phyloP scores from a whole-genome alignment of 2,888 invertebrate species.

The Rhamnusium bicolor region DNA sequence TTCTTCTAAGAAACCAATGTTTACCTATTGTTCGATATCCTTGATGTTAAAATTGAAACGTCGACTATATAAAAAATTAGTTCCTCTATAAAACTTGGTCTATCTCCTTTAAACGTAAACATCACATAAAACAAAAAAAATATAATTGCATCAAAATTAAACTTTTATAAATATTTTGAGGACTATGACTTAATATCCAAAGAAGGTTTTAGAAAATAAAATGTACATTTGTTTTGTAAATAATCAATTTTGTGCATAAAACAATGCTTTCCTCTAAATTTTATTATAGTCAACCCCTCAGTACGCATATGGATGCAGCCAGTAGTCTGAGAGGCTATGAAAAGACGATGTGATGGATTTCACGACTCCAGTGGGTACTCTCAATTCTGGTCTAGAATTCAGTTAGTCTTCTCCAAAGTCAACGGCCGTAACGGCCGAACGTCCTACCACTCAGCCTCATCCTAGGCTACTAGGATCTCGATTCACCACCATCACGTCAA shows the following conservation, averaged over 20 bases:
- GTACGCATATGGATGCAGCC: background rate
- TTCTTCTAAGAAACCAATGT: no score
- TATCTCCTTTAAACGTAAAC: no score
- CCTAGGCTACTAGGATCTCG: background rate
- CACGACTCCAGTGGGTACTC: constrained; percentile 68
- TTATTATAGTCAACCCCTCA: background rate
- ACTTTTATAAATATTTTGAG: no score
- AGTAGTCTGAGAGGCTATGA: constrained; percentile 61
- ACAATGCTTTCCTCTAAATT: background rate
- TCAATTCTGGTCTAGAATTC: constrained; percentile 68
- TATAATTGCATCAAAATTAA: no score
- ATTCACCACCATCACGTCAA: constrained; percentile 21
- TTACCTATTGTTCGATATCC: no score
- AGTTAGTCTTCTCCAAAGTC: constrained; percentile 60
- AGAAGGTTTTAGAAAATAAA: no score
- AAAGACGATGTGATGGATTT: constrained; percentile 70
- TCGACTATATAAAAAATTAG: no score
- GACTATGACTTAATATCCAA: no score
- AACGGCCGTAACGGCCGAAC: constrained; percentile 40
- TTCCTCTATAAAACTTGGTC: no score
- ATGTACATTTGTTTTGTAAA: no score
- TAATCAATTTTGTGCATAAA: background rate
- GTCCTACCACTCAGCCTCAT: constrained; percentile 23
- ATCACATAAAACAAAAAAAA: no score
- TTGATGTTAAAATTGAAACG: no score